A percentile compares a stretch with the other conserved stretches of the same genome.
These are phyloP conservation scores for Chaenogobius annularis DNA, from an alignment of 2,113 vertebrate genomes.

Conservation along the genomic window DNA sequence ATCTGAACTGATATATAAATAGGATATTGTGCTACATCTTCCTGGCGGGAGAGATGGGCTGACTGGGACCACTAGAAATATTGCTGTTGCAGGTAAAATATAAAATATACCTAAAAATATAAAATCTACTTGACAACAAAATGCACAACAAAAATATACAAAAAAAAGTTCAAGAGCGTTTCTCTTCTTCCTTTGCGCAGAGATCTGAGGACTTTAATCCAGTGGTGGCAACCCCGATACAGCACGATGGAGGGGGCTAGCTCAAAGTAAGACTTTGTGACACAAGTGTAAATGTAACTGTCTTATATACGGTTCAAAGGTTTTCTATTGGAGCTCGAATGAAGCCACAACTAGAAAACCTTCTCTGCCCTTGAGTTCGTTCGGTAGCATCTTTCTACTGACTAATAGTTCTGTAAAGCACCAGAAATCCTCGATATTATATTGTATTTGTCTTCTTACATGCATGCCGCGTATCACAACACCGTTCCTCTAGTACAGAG, in stretches of 20 bases:
- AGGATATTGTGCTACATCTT: conserved; percentile 11
- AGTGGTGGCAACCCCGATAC: not conserved
- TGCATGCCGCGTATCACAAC: not conserved
- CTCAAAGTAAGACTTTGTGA: conserved; percentile 46
- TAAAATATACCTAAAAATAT: not conserved
- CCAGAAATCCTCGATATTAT: not conserved
- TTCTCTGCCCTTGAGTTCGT: not conserved
- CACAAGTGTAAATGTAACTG: not conserved
- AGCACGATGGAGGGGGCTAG: conserved; percentile 45
- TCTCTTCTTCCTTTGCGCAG: not conserved
- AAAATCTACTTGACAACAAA: not conserved
- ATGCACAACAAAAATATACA: not conserved
- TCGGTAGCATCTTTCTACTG: not conserved
- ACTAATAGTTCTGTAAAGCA: not conserved
- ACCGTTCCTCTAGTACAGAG: not conserved
- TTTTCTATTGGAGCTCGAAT: not conserved
- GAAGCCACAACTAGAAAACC: not conserved
- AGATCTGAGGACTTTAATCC: not conserved
- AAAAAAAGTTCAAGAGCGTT: not conserved
- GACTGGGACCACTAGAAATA: conserved; percentile 14
- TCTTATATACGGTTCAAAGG: not conserved
- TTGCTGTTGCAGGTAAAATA: conserved; percentile 33
- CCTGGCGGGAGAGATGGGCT: conserved; percentile 5
- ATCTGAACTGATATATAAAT: conserved; percentile 49
- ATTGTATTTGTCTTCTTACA: not conserved